A percentile compares a stretch with the other conserved stretches of the same genome.
Conservation (phyloP, 2,888 invertebrate genomes). For the Meteorus colon region DNA sequence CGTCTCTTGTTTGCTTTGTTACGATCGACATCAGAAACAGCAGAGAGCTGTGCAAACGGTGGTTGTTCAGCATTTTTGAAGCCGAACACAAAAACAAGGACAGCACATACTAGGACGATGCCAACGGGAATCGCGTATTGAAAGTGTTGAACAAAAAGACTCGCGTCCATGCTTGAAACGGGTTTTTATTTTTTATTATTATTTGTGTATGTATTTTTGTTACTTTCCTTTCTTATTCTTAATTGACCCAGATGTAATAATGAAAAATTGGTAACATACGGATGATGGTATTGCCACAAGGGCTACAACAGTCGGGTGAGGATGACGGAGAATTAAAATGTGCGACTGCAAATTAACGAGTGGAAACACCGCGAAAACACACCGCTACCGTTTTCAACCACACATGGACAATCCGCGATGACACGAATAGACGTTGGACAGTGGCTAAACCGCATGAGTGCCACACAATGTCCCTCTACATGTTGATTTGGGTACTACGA, state of each 20-base stretch:
- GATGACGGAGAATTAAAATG: constrained; percentile 53
- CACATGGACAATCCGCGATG: constrained; percentile 21
- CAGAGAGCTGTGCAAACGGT: constrained; percentile 83
- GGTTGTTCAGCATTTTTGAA: constrained; percentile 88
- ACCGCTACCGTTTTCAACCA: constrained; percentile 32
- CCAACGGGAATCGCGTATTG: constrained; percentile 77
- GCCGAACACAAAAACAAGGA: constrained; percentile 85
- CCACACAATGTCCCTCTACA: constrained; percentile 46
- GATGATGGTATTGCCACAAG: constrained; percentile 10
- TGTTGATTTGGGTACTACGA: constrained; percentile 50
- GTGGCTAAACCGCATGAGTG: constrained; percentile 43
- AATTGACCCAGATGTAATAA: constrained; percentile 4
- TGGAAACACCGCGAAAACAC: constrained; percentile 39
- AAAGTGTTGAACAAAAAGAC: constrained; percentile 65
- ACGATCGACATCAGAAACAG: constrained; percentile 78
- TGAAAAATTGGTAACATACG: constrained; percentile 14
- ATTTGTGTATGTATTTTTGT: constrained; percentile 3
- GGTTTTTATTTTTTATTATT: constrained; percentile 12
- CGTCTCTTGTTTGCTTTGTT: constrained; percentile 81
- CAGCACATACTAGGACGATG: constrained; percentile 82
- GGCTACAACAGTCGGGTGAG: constrained; percentile 40
- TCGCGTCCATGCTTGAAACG: constrained; percentile 63
- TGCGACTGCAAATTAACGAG: constrained; percentile 42
- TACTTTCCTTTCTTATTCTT: constrained; percentile 24
- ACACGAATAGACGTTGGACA: constrained; percentile 36